Base-by-base conservation (phyloP, 92 coral and sea anemone genomes). In the Zoanthus sociatus region DNA sequence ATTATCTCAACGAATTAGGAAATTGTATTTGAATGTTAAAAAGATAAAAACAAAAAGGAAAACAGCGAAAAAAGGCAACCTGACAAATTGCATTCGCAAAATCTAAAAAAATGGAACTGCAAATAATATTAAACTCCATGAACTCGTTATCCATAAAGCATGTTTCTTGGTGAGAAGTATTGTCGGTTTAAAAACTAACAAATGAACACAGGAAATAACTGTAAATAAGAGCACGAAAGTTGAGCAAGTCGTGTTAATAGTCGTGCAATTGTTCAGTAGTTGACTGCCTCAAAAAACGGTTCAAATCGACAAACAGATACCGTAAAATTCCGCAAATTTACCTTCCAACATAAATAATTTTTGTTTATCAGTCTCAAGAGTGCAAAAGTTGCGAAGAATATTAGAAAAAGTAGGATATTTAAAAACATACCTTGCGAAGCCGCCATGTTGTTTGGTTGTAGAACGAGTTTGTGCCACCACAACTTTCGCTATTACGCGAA, bases 321-420 rank as follows among this genome's bases (percentile, higher is more conserved):
- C 69, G 69, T 61, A 61, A 61, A 61, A 61, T 61, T 61, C 69
- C 69, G 69, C 26, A 61, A 61, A 17, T 61, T 32, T 61, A 61
- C 69, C 69, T 61, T 61, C 69, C 69, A 61, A 61, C 69, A 61
- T 61, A 61, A 17, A 61, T 61, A 61, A 61, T 61, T 61, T 61
- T 61, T 61, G 69, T 61, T 61, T 16, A 61, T 61, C 69, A 61
- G 69, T 61, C 69, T 16, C 32, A 61, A 61, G 69, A 61, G 69
- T 61, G 69, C 69, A 61, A 61, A 61, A 61, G 69, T 61, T 61
- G 69, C 69, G 69, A 61, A 61, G 69, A 61, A 61, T 61, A 61
- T 4, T 61, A 61, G 69, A 17, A 61, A 16, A 61, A 58, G 66
- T 58, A 58, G 66, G 66, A 58, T 58, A 15, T 58, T 58, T 58